Conservation (phyloP, 2,888 invertebrate genomes). For the Macrophya annulata region DNA sequence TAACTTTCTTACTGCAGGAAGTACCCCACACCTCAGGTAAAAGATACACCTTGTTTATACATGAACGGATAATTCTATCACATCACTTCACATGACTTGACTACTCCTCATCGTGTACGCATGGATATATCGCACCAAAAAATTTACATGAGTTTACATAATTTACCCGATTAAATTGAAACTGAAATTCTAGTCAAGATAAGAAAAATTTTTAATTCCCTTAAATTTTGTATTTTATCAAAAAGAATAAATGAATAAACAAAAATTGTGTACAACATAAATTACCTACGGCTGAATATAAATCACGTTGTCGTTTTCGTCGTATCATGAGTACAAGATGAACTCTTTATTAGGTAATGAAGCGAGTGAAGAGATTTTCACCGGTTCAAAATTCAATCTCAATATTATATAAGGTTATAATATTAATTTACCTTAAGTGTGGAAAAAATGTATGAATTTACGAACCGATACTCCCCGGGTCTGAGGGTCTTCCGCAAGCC, state of each 20-base stretch:
- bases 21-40: conserved; percentile 19
- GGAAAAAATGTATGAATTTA: neutral
- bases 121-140: neutral
- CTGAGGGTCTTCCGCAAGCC: conserved; percentile 36
- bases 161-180: neutral
- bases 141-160: neutral
- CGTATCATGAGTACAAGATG: conserved; percentile 17
- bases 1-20: conserved; percentile 41
- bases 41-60: conserved; percentile 31
- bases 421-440: conserved; percentile 16
- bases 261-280: neutral
- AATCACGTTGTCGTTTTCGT: neutral
- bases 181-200: neutral
- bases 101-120: neutral
- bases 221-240: neutral
- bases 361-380: conserved; percentile 34
- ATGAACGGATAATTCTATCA: conserved; percentile 42
- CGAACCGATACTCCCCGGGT: conserved; percentile 29
- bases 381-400: neutral
- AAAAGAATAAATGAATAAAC: neutral
- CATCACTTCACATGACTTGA: neutral
- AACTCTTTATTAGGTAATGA: conserved; percentile 41
- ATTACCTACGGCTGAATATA: neutral
- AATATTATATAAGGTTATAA: neutral
- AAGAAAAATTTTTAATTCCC: neutral